Conservation (phyloP, 30 jellyfish, hydroid and myxozoan species). For the Aurelia aurita region DNA sequence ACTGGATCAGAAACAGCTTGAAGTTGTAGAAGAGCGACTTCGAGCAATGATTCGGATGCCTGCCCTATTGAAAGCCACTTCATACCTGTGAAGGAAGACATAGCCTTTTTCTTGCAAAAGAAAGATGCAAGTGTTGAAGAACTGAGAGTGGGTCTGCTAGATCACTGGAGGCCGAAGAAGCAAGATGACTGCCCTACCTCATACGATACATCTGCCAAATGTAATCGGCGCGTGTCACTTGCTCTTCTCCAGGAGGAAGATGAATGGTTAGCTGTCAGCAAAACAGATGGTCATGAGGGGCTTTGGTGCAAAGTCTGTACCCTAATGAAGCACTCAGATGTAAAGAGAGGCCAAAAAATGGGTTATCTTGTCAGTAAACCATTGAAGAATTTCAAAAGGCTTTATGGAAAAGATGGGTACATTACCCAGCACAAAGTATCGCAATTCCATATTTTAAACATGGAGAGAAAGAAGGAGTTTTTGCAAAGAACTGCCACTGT, state of each 20-base stretch:
- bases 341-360: slow-evolving; percentile 27
- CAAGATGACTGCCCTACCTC: slow-evolving; percentile 24
- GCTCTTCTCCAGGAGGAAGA: slow-evolving; percentile 37
- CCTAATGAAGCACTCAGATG: slow-evolving; percentile 16
- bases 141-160: slow-evolving; percentile 9
- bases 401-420: neutral
- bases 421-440: neutral
- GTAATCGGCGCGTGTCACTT: slow-evolving; percentile 21
- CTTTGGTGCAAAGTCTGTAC: slow-evolving; percentile 25
- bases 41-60: slow-evolving; percentile 3
- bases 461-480: slow-evolving; percentile 10
- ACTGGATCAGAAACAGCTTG: neutral
- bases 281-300: slow-evolving; percentile 15
- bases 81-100: neutral
- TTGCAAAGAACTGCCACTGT: neutral
- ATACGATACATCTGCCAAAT: slow-evolving; percentile 20
- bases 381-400: slow-evolving; percentile 25
- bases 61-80: slow-evolving; percentile 2
- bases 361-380: slow-evolving; percentile 20
- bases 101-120: slow-evolving; percentile 13
- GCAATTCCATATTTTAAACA: neutral
- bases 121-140: slow-evolving; percentile 6
- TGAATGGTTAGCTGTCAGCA: slow-evolving; percentile 17
- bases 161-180: slow-evolving; percentile 20
- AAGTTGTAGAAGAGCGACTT: slow-evolving; percentile 22